phyloP scores from a whole-genome alignment of 2,888 invertebrate species.

The Dendrolimus houi region DNA sequence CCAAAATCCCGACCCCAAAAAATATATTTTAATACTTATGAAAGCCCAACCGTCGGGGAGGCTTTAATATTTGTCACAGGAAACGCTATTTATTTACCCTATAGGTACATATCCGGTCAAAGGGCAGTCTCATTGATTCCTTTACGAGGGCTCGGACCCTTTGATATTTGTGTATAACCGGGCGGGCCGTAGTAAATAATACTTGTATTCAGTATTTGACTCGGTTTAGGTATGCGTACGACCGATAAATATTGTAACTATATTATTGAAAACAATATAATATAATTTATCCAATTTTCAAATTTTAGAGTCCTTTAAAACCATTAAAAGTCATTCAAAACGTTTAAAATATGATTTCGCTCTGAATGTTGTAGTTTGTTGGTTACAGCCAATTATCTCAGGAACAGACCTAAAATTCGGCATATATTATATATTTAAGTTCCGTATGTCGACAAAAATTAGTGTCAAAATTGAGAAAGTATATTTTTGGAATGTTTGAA shows the following conservation, averaged over 20 bases:
- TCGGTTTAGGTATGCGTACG: conserved; percentile 5
- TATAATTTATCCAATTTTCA: too few species aligned
- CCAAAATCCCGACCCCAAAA: conserved; percentile 13
- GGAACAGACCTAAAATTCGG: too few species aligned
- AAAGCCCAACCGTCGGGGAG: conserved; percentile 17
- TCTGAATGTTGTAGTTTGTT: too few species aligned
- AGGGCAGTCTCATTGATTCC: conserved; percentile 52
- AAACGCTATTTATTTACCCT: conserved; percentile 56
- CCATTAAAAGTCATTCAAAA: too few species aligned
- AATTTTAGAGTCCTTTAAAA: too few species aligned
- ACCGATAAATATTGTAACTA: conserved; percentile 1
- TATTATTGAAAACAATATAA: background rate
- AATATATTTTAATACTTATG: conserved; percentile 18
- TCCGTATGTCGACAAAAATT: too few species aligned
- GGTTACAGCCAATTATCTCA: too few species aligned
- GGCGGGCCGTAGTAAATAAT: conserved; percentile 40
- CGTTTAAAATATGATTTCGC: too few species aligned
- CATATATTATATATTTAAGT: too few species aligned
- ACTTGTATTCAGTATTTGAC: conserved; percentile 42
- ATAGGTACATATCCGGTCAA: conserved; percentile 48
- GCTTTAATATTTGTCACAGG: conserved; percentile 56
- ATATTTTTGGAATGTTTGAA: too few species aligned
- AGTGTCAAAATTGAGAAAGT: too few species aligned
- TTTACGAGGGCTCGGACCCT: conserved; percentile 29
- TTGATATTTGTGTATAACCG: conserved; percentile 43